These are phyloP conservation scores for Accipiter virgatus DNA, from an alignment of 2,113 vertebrate genomes.

Conservation along the genomic window DNA sequence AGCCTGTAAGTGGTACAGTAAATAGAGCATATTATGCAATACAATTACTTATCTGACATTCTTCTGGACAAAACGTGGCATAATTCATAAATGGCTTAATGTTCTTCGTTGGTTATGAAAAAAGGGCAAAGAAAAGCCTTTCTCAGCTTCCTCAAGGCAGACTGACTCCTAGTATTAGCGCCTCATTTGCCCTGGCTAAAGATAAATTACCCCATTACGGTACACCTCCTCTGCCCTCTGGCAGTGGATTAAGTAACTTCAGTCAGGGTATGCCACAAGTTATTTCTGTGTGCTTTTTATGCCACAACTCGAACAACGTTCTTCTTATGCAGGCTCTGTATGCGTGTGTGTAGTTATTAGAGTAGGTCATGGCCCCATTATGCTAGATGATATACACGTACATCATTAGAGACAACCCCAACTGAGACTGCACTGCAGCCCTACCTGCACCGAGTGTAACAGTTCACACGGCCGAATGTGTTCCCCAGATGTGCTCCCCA, in stretches of 20 bases:
- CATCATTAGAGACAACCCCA: not conserved
- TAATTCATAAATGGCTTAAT: conserved; percentile 24
- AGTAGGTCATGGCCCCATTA: not conserved
- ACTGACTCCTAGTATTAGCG: not conserved
- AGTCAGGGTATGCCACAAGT: not conserved
- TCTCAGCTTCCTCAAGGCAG: not conserved
- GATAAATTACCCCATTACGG: not conserved
- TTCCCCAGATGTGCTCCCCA: conserved; percentile 58
- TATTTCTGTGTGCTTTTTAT: not conserved
- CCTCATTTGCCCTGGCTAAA: not conserved
- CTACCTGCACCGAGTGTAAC: not conserved
- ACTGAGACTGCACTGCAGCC: not conserved
- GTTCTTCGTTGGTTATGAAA: not conserved
- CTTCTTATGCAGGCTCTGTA: not conserved
- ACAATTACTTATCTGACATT: conserved; percentile 10
- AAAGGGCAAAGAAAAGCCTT: not conserved
- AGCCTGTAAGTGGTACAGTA: not conserved
- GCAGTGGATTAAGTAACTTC: not conserved
- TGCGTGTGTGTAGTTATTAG: not conserved
- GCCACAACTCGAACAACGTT: not conserved
- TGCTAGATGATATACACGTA: not conserved
- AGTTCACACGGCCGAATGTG: not conserved
- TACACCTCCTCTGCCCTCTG: not conserved
- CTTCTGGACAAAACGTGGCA: conserved; percentile 9
- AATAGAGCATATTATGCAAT: not conserved